Conservation (phyloP, 2,113 vertebrate species). For the Deroptyus accipitrinus region DNA sequence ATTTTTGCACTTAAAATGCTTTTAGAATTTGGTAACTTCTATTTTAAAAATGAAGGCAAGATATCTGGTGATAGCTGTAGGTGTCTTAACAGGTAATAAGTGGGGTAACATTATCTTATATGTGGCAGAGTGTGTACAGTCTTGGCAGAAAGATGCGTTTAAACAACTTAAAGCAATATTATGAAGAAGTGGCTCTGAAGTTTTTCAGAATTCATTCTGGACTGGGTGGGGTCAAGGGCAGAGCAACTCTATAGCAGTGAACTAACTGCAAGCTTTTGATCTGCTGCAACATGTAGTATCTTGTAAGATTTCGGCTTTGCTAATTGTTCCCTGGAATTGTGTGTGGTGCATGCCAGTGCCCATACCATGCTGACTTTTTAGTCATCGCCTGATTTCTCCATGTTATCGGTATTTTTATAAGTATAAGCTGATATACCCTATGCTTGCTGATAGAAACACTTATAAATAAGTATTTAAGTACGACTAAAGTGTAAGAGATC, state of each 20-base stretch:
- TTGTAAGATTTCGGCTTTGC: background rate
- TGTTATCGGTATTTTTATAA: background rate
- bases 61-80: background rate
- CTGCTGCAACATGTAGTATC: background rate
- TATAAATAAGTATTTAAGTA: background rate
- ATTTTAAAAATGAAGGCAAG: background rate
- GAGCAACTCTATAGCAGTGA: background rate
- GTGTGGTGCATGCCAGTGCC: background rate
- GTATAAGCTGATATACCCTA: background rate
- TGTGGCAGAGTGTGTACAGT: background rate
- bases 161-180: background rate
- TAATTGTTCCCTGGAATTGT: background rate
- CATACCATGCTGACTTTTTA: background rate
- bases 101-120: background rate
- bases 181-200: background rate
- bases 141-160: background rate
- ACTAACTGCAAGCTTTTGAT: background rate
- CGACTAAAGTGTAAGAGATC: background rate
- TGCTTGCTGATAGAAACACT: background rate
- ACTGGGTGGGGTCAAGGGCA: background rate
- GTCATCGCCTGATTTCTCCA: background rate
- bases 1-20: background rate
- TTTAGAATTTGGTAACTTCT: background rate
- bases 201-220: background rate
- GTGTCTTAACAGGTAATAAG: background rate